These are phyloP conservation scores for Dromius quadrimaculatus DNA, from an alignment of 2,888 invertebrate species.

Conservation along the genomic window DNA sequence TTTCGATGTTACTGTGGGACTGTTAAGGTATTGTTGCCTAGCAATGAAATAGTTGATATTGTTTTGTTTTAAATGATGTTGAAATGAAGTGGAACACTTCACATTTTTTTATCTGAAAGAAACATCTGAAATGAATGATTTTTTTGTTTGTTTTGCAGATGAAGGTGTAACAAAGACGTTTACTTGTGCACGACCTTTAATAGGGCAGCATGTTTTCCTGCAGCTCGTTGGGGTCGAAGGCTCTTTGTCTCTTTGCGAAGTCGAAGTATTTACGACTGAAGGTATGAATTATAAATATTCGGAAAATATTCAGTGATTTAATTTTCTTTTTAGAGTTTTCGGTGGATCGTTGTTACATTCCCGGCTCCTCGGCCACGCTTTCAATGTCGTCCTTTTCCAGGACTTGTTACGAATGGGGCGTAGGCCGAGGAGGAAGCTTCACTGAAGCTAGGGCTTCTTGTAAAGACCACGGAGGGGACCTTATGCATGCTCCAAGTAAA, in stretches of 20 bases:
- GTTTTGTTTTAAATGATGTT: too few species aligned
- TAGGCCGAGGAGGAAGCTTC: slow-evolving; percentile 85
- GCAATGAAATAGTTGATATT: too few species aligned
- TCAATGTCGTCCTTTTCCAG: slow-evolving; percentile 86
- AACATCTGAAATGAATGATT: too few species aligned
- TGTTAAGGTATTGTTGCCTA: too few species aligned
- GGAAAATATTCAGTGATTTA: too few species aligned
- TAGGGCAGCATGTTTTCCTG: slow-evolving; percentile 89
- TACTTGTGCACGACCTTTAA: slow-evolving; percentile 84
- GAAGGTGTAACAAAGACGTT: slow-evolving; percentile 94
- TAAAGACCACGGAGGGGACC: slow-evolving; percentile 74
- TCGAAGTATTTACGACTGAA: slow-evolving; percentile 92
- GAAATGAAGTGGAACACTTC: too few species aligned
- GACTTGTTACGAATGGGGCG: slow-evolving; percentile 90
- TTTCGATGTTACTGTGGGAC: too few species aligned
- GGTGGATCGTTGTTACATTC: slow-evolving; percentile 83
- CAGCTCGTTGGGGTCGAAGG: slow-evolving; percentile 93
- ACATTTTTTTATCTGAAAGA: too few species aligned
- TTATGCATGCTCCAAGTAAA: slow-evolving; percentile 74
- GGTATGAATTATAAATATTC: slow-evolving; percentile 76
- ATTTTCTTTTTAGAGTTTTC: slow-evolving; percentile 78
- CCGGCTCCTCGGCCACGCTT: slow-evolving; percentile 81
- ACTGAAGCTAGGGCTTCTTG: slow-evolving; percentile 85
- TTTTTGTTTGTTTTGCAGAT: slow-evolving; percentile 72
- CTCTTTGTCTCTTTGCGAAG: slow-evolving; percentile 89